Evolutionary conservation across 2,888 invertebrate species (phyloP).

Genomic region (Drosophila suboccidentalis): DNA sequence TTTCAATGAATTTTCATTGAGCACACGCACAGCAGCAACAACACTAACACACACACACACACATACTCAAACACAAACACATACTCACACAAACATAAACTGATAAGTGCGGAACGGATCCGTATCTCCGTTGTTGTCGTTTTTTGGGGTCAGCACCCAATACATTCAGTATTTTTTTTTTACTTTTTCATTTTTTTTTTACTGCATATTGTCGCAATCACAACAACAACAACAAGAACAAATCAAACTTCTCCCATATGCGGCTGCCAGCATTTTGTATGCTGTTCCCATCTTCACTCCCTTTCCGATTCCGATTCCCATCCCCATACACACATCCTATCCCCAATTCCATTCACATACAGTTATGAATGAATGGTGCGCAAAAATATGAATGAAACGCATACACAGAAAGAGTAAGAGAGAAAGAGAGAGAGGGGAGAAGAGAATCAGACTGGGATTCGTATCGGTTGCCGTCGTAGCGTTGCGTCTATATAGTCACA

Average conservation of each 20-base stretch:
- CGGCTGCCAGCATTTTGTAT: constrained; percentile 21
- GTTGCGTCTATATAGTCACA: constrained; percentile 67
- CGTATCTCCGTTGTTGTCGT: constrained; percentile 65
- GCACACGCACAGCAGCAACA: constrained; percentile 36
- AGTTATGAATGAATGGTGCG: constrained; percentile 65
- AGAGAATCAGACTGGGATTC: constrained; percentile 24
- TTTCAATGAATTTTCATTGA: constrained; percentile 80
- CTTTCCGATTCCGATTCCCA: constrained; percentile 1
- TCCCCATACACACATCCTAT: not conserved
- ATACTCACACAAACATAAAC: constrained; percentile 28
- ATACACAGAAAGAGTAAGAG: constrained; percentile 3
- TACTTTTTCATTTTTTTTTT: constrained; percentile 41
- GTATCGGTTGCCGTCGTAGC: constrained; percentile 23
- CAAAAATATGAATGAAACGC: constrained; percentile 60
- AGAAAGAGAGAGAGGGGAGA: not conserved
- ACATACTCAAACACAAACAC: constrained; percentile 12
- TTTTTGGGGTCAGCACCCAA: constrained; percentile 67
- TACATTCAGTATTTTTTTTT: constrained; percentile 45
- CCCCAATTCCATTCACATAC: constrained; percentile 50
- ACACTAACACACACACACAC: constrained; percentile 15
- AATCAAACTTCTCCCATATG: constrained; percentile 45
- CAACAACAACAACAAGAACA: constrained; percentile 45
- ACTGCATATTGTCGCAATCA: constrained; percentile 65
- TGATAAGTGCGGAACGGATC: constrained; percentile 72
- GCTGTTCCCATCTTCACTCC: constrained; percentile 1